Conservation (phyloP, 2,888 invertebrate genomes). For the Diplazon laetatorius region DNA sequence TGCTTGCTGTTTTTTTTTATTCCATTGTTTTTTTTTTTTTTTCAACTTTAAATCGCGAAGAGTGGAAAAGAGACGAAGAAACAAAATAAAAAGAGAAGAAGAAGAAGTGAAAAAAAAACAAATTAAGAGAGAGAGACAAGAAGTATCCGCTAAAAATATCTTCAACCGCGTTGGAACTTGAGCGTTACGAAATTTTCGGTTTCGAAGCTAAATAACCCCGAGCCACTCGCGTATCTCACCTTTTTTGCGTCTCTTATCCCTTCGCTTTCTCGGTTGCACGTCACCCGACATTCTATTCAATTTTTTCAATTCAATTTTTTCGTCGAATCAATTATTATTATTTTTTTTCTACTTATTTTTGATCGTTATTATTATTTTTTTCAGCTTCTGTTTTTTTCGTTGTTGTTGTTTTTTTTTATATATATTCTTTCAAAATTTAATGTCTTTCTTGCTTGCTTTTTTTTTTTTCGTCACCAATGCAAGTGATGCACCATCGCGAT, state of each 20-base stretch:
- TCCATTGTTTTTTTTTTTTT: neutral
- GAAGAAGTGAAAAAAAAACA: slow-evolving; percentile 61
- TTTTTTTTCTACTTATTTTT: neutral
- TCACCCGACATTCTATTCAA: slow-evolving; percentile 90
- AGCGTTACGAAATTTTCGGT: slow-evolving; percentile 75
- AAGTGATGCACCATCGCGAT: slow-evolving; percentile 53
- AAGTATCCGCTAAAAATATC: slow-evolving; percentile 75
- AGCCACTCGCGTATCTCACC: slow-evolving; percentile 84
- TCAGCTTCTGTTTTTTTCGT: no score
- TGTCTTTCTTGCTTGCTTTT: no score
- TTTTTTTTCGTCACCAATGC: slow-evolving; percentile 12
- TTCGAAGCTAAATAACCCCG: no score
- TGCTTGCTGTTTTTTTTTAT: slow-evolving; percentile 22
- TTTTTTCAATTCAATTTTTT: no score
- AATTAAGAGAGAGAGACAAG: slow-evolving; percentile 51
- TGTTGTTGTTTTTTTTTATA: neutral
- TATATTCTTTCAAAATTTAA: no score
- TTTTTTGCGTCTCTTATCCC: slow-evolving; percentile 92
- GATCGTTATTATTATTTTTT: no score
- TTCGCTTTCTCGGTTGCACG: slow-evolving; percentile 93
- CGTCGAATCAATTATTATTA: no score
- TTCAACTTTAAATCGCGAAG: no score
- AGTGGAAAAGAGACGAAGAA: slow-evolving; percentile 23
- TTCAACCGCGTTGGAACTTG: slow-evolving; percentile 58
- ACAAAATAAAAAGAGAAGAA: slow-evolving; percentile 58